A percentile compares a stretch with the other conserved stretches of the same genome.
Conservation (phyloP, 1,140 invertebrate genomes). For the Panagrolaimus sp. region DNA sequence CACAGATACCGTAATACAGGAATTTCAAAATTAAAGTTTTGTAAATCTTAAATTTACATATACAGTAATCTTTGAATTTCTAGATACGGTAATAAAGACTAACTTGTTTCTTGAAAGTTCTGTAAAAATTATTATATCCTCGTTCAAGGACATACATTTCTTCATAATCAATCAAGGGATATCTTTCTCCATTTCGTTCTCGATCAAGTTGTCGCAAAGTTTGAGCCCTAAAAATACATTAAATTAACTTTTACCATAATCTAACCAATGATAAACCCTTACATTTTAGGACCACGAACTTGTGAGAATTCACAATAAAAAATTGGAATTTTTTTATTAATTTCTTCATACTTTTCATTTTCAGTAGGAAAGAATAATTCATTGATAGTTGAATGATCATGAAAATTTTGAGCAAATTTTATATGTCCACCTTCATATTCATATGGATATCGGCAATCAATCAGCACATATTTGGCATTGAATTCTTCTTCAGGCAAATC, state of each 20-base stretch:
- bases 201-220: constrained; percentile 79
- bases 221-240: constrained; percentile 68
- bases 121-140: constrained; percentile 83
- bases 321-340: constrained; percentile 73
- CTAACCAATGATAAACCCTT: constrained; percentile 61
- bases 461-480: constrained; percentile 43
- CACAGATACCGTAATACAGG: no score
- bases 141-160: constrained; percentile 89
- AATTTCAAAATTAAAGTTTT: no score
- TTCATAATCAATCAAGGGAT: constrained; percentile 82
- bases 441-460: constrained; percentile 77
- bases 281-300: constrained; percentile 84
- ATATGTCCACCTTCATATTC: constrained; percentile 92
- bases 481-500: constrained; percentile 26
- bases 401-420: constrained; percentile 48
- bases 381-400: constrained; percentile 25
- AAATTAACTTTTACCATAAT: no score
- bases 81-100: no score
- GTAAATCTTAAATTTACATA: no score
- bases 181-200: constrained; percentile 73
- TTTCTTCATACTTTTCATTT: constrained; percentile 33
- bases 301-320: constrained; percentile 98
- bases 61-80: no score
- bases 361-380: constrained; percentile 40
- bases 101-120: constrained; percentile 24